Percentiles rank a stretch among this genome's conserved stretches.
Conservation (phyloP, 1,140 invertebrate genomes). For the Pectinophora gossypiella region DNA sequence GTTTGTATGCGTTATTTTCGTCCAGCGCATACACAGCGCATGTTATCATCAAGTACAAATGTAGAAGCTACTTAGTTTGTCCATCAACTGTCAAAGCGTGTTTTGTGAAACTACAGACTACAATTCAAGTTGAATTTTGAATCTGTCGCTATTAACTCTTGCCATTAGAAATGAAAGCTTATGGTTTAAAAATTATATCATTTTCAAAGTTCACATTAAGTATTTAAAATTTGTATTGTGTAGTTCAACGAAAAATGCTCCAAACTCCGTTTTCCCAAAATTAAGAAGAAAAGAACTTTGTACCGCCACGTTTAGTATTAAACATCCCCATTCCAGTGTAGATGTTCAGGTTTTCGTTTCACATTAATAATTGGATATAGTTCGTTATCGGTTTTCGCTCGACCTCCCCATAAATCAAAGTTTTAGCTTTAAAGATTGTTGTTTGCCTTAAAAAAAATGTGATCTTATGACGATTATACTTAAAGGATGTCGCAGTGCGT, state of each 20-base stretch:
- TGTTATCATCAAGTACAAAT: constrained; percentile 64
- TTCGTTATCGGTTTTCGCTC: constrained; percentile 51
- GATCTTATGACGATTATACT: constrained; percentile 73
- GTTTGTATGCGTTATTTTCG: constrained; percentile 14
- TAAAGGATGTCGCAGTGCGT: constrained; percentile 51
- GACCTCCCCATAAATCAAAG: constrained; percentile 48
- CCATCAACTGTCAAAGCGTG: neutral
- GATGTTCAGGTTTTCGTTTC: constrained; percentile 20
- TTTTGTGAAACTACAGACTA: neutral
- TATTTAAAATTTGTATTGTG: neutral
- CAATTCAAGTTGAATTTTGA: no score
- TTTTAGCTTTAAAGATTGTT: constrained; percentile 74
- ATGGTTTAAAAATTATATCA: no score
- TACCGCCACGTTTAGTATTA: constrained; percentile 29
- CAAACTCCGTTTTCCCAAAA: neutral
- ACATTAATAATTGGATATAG: constrained; percentile 15
- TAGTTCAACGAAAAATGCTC: no score
- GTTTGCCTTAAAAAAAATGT: constrained; percentile 74
- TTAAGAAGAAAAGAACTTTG: constrained; percentile 3
- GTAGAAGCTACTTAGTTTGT: constrained; percentile 39
- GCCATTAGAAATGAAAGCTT: no score
- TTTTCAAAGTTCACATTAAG: neutral
- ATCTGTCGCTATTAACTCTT: no score
- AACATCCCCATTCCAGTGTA: constrained; percentile 44
- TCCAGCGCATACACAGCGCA: constrained; percentile 39